Evolutionary conservation across 2,797 vertebrate species (phyloP).

Genomic region (Darevskia mixta): DNA sequence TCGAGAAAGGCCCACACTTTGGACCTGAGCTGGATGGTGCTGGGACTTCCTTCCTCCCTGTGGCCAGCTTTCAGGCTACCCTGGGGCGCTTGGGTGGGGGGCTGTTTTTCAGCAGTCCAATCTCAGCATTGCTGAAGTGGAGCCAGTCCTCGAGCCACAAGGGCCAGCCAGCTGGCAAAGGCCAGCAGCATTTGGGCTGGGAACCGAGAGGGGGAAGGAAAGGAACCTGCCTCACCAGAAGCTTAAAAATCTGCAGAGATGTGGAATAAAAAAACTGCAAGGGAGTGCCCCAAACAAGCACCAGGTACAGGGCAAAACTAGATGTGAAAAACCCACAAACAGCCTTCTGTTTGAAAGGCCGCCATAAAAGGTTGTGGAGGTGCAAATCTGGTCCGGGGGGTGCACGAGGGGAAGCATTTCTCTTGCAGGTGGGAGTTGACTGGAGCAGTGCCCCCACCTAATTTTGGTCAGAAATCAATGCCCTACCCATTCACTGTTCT

Average conservation of each 20-base stretch:
- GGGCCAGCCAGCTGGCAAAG: neutral
- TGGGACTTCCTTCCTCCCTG: neutral
- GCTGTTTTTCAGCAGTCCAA: neutral
- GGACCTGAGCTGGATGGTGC: neutral
- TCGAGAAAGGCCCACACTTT: neutral
- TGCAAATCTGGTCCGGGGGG: too few species aligned
- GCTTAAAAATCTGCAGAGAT: neutral
- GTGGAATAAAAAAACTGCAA: too few species aligned
- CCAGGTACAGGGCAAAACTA: neutral
- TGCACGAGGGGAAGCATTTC: too few species aligned
- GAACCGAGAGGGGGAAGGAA: neutral
- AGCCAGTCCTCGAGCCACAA: neutral
- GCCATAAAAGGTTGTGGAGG: too few species aligned
- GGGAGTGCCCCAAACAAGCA: neutral
- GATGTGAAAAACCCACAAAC: too few species aligned
- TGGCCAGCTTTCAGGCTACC: neutral
- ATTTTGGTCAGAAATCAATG: too few species aligned
- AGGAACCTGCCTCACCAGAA: neutral
- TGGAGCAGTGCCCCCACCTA: too few species aligned
- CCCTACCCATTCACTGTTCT: too few species aligned
- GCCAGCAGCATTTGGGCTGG: neutral
- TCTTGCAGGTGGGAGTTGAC: too few species aligned
- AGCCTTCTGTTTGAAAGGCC: too few species aligned
- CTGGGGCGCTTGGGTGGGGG: neutral
- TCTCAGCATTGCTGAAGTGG: neutral